Conservation (phyloP, 2,113 vertebrate genomes). For the Anguilla rostrata region DNA sequence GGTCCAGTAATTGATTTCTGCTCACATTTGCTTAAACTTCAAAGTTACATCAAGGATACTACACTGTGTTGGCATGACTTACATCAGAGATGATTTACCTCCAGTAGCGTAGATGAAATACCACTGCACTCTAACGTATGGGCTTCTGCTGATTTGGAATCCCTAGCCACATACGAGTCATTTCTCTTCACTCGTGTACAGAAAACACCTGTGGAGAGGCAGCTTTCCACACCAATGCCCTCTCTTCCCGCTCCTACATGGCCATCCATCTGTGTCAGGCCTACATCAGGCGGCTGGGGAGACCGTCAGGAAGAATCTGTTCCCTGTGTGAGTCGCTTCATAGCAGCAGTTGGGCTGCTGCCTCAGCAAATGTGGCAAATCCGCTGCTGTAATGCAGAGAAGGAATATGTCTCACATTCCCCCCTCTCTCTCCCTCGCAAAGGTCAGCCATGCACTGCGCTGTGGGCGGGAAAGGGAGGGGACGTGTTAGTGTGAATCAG, state of each 20-base stretch:
- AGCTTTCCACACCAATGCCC: background rate
- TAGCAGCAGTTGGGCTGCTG: background rate
- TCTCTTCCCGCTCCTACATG: background rate
- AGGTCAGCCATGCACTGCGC: background rate
- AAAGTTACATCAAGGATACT: background rate
- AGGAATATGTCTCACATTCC: background rate
- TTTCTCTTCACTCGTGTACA: background rate
- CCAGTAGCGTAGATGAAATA: too few species aligned
- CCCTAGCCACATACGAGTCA: background rate
- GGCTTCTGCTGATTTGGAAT: background rate
- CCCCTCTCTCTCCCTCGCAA: background rate
- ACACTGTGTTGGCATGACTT: background rate
- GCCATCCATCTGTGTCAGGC: background rate
- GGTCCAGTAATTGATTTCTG: background rate
- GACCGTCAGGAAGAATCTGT: background rate
- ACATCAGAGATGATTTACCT: background rate
- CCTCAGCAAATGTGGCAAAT: background rate
- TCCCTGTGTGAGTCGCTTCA: background rate
- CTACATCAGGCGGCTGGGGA: background rate
- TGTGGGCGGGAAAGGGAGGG: background rate
- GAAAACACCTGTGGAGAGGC: background rate
- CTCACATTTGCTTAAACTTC: background rate
- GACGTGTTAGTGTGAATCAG: background rate
- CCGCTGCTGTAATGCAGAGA: background rate
- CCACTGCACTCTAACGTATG: background rate